Conservation (phyloP, 2,113 vertebrate species). For the Istiophorus platypterus region DNA sequence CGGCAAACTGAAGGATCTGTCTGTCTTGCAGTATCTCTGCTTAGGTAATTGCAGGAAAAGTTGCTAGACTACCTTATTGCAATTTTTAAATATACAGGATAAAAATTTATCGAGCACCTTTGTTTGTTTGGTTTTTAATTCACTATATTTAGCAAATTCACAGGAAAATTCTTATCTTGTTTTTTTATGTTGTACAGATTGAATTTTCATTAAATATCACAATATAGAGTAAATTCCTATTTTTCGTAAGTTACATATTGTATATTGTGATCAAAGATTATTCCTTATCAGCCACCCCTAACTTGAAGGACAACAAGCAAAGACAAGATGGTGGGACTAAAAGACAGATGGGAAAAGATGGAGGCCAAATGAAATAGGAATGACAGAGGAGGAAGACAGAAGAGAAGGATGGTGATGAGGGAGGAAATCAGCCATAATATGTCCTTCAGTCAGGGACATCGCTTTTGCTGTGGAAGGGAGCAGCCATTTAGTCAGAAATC, state of each 20-base stretch:
- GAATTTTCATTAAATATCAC: not conserved
- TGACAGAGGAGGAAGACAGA: not conserved
- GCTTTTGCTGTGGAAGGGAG: constrained; percentile 50
- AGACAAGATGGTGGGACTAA: not conserved
- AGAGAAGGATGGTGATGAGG: constrained; percentile 33
- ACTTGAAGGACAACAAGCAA: too few relatives aligned
- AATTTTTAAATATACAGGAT: not conserved
- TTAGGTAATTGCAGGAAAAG: not conserved
- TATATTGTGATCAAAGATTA: not conserved
- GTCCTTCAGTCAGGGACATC: constrained; percentile 50
- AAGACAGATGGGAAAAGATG: not conserved
- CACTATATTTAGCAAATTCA: not conserved
- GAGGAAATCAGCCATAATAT: constrained; percentile 59
- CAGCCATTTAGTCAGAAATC: constrained; percentile 55
- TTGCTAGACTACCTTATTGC: not conserved
- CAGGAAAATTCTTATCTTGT: too few relatives aligned
- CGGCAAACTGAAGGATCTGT: not conserved
- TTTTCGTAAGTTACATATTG: not conserved
- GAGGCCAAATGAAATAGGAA: not conserved
- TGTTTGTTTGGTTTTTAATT: too few relatives aligned
- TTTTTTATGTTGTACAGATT: not conserved
- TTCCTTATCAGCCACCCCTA: not conserved
- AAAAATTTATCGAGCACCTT: not conserved
- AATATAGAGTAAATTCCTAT: not conserved
- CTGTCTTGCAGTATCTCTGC: not conserved